Conservation (phyloP, 2,113 vertebrate genomes). For the Larimichthys crocea region DNA sequence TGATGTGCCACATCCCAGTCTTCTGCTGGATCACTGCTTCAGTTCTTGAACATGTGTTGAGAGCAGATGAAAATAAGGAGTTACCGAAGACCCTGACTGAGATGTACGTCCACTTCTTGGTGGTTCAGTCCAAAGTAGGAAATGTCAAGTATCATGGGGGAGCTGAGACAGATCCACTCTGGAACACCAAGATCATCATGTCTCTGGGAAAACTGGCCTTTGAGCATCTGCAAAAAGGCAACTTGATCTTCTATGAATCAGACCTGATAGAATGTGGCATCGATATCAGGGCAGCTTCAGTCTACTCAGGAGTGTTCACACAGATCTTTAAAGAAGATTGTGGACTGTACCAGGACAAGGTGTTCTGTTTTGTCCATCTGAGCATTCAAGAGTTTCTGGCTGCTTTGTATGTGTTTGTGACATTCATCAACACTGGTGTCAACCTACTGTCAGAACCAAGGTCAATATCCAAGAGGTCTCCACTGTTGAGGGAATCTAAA, state of each 20-base stretch:
- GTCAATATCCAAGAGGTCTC: neutral
- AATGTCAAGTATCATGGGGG: conserved; percentile 3
- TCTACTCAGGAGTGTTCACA: conserved; percentile 4
- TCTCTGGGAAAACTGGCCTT: neutral
- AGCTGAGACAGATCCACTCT: conserved; percentile 3
- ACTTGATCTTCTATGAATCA: too few relatives aligned
- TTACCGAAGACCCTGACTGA: conserved; percentile 9
- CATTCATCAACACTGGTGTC: too few relatives aligned
- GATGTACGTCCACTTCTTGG: conserved; percentile 7
- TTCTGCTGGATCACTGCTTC: too few relatives aligned
- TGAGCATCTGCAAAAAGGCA: too few relatives aligned
- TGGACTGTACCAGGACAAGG: neutral
- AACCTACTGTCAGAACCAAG: neutral
- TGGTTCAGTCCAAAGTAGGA: conserved; percentile 12
- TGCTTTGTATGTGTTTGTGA: too few relatives aligned
- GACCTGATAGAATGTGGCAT: too few relatives aligned
- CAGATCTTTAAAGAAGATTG: conserved; percentile 1
- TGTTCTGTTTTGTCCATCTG: conserved; percentile 8
- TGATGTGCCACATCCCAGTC: too few relatives aligned
- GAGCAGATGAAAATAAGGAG: too few relatives aligned
- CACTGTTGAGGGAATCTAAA: neutral
- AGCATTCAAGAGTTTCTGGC: too few relatives aligned
- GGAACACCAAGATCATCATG: conserved; percentile 2
- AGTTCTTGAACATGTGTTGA: too few relatives aligned
- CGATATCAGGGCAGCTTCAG: too few relatives aligned